Evolutionary conservation across 1,140 invertebrate genomes (phyloP).

Genomic region (Colletes gigas): DNA sequence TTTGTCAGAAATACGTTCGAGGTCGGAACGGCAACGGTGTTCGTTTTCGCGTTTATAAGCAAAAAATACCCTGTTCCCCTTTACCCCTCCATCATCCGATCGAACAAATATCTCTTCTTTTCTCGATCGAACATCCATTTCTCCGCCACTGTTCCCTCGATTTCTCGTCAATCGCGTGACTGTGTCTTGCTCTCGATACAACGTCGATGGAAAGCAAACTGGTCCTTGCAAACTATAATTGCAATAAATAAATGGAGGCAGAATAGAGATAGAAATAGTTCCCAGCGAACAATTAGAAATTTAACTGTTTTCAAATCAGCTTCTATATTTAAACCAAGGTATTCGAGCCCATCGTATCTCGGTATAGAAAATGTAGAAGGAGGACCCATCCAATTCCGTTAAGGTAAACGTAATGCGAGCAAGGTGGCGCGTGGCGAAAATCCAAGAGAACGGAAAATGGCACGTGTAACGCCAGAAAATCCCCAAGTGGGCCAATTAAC

Average conservation of each 20-base stretch:
- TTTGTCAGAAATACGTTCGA: constrained; percentile 48
- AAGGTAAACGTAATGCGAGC: neutral
- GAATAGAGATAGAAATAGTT: too few species aligned
- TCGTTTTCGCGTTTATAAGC: constrained; percentile 39
- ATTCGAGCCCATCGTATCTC: neutral
- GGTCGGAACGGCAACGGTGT: constrained; percentile 32
- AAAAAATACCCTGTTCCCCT: constrained; percentile 5
- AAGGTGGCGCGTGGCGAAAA: constrained; percentile 31
- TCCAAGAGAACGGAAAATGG: constrained; percentile 31
- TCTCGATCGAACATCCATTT: constrained; percentile 4
- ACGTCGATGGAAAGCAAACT: neutral
- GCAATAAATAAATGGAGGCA: too few species aligned
- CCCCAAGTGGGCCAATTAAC: constrained; percentile 61
- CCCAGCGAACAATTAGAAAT: too few species aligned
- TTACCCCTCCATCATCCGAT: constrained; percentile 10
- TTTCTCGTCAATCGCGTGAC: too few species aligned
- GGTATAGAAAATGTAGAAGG: neutral
- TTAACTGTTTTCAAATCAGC: too few species aligned
- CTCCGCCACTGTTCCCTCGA: too few species aligned
- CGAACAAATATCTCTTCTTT: constrained; percentile 17
- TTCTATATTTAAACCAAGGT: too few species aligned
- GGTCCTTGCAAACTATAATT: too few species aligned
- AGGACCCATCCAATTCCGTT: neutral
- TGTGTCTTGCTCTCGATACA: neutral
- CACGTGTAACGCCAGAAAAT: constrained; percentile 56